These are phyloP conservation scores for Hippolais icterina DNA, from an alignment of 2,113 vertebrate genomes.

Conservation along the genomic window DNA sequence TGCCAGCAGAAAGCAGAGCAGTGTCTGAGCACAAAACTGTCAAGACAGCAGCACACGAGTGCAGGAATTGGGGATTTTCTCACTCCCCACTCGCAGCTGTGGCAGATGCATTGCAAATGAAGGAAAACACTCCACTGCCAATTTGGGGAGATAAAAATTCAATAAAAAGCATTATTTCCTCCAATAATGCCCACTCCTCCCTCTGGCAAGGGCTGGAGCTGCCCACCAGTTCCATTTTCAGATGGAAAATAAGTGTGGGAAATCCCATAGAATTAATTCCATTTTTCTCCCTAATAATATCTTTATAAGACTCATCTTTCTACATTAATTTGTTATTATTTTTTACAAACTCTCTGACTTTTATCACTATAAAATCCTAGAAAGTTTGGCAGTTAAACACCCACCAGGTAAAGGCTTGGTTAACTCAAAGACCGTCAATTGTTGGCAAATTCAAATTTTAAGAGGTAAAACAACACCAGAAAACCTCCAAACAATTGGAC, in stretches of 20 bases:
- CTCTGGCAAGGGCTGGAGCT: neutral
- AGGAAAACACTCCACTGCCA: neutral
- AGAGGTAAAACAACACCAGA: neutral
- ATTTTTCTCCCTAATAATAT: neutral
- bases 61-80: neutral
- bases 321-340: neutral
- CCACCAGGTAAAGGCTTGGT: neutral
- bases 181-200: neutral
- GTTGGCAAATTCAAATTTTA: neutral
- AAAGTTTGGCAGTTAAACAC: neutral
- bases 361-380: neutral
- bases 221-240: neutral
- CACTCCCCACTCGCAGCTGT: neutral
- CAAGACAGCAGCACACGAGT: neutral
- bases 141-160: neutral
- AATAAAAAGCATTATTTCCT: neutral
- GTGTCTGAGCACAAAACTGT: neutral
- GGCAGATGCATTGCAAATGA: neutral
- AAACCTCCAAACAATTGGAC: neutral
- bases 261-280: neutral
- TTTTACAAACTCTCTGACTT: neutral
- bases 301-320: neutral
- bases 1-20: neutral
- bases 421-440: neutral
- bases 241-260: neutral